Conservation (phyloP, 2,797 vertebrate genomes). For the Squalus acanthias region DNA sequence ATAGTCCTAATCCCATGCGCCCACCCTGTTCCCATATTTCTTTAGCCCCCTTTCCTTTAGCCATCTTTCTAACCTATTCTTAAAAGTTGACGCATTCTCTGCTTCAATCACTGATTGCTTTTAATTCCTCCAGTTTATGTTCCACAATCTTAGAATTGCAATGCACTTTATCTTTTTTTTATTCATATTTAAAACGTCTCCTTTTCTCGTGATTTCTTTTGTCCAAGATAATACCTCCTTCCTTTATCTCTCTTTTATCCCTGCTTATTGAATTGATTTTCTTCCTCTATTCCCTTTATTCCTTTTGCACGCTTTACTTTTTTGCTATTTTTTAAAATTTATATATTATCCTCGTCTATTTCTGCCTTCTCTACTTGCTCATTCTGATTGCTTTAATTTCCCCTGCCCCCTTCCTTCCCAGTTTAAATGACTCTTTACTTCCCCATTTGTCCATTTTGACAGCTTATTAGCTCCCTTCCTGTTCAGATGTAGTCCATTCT, state of each 20-base stretch:
- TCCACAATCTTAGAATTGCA: not conserved
- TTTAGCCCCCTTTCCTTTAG: not conserved
- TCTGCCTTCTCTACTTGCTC: not conserved
- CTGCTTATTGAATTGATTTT: not conserved
- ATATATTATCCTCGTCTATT: not conserved
- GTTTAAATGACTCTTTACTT: not conserved
- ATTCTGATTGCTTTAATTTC: not conserved
- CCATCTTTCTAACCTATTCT: not conserved
- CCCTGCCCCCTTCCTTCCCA: not conserved
- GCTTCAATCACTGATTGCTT: not conserved
- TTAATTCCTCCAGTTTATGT: not conserved
- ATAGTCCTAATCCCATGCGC: not conserved
- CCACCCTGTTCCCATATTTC: not conserved
- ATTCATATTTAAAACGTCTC: too few relatives aligned
- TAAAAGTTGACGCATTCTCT: not conserved
- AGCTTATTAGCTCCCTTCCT: not conserved
- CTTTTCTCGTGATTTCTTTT: too few relatives aligned
- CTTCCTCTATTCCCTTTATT: not conserved
- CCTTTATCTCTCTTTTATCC: not conserved
- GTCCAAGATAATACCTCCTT: not conserved
- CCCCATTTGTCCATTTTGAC: not conserved
- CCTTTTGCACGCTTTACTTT: not conserved
- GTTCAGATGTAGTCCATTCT: too few relatives aligned
- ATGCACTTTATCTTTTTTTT: not conserved
- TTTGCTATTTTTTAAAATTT: not conserved